phyloP scores from a whole-genome alignment of 2,888 invertebrate species.

The Limnephilus lunatus region DNA sequence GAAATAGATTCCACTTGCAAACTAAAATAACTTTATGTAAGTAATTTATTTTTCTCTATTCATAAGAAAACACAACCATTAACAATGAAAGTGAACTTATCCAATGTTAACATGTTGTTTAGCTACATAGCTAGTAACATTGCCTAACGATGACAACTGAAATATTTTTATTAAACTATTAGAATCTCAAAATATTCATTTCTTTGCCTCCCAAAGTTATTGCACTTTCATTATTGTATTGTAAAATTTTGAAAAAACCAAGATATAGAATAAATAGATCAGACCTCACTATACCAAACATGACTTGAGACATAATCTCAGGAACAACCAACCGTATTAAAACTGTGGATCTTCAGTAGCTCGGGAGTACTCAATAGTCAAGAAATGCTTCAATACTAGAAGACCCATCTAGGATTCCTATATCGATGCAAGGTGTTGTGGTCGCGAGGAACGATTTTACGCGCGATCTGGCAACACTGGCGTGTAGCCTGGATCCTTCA shows the following conservation, averaged over 20 bases:
- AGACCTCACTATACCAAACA: background rate
- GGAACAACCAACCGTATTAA: background rate
- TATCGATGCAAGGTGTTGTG: background rate
- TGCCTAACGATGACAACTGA: background rate
- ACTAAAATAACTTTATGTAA: background rate
- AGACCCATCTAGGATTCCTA: background rate
- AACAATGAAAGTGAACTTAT: background rate
- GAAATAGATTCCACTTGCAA: background rate
- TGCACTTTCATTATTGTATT: background rate
- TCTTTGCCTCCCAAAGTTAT: background rate
- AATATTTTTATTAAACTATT: background rate
- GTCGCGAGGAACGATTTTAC: too few species aligned
- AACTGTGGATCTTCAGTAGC: background rate
- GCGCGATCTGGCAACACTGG: too few species aligned
- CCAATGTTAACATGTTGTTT: background rate
- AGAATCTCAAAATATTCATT: background rate
- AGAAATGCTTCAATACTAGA: background rate
- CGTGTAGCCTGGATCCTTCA: too few species aligned
- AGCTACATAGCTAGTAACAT: background rate
- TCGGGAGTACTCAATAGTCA: too few species aligned
- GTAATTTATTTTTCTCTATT: background rate
- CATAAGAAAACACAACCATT: background rate
- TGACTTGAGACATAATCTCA: background rate
- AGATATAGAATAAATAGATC: background rate
- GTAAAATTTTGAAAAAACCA: background rate